Conservation (phyloP, 37 sponge, comb jelly and placozoan species). For the Halichondria panicea region DNA sequence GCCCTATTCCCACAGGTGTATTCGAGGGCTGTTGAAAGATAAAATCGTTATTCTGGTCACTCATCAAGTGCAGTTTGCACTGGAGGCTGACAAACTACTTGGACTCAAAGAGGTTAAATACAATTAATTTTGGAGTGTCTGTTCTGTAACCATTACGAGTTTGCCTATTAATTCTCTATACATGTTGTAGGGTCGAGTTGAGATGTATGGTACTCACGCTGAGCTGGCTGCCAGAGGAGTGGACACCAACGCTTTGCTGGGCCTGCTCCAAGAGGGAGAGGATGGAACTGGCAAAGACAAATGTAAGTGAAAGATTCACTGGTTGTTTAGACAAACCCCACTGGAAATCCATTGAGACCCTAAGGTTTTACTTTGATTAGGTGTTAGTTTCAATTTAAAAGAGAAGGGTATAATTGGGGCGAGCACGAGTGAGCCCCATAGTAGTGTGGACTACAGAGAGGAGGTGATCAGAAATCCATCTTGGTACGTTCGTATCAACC, state of each 20-base stretch:
- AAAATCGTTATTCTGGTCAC: constrained; percentile 67
- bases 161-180: neutral
- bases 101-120: constrained; percentile 63
- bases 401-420: no score
- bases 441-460: no score
- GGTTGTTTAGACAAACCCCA: no score
- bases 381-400: no score
- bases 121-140: neutral
- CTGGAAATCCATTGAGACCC: no score
- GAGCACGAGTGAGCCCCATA: no score
- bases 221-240: neutral
- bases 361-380: no score
- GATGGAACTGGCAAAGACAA: neutral
- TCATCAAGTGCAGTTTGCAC: constrained; percentile 80
- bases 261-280: neutral
- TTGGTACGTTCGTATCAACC: no score
- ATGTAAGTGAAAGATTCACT: no score
- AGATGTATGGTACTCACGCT: constrained; percentile 10
- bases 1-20: constrained; percentile 43
- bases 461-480: no score
- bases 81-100: constrained; percentile 53
- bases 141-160: neutral
- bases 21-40: constrained; percentile 58
- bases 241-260: constrained; percentile 9
- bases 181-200: constrained; percentile 6